Conservation (phyloP, 2,113 vertebrate species). For the Burhinus oedicnemus region DNA sequence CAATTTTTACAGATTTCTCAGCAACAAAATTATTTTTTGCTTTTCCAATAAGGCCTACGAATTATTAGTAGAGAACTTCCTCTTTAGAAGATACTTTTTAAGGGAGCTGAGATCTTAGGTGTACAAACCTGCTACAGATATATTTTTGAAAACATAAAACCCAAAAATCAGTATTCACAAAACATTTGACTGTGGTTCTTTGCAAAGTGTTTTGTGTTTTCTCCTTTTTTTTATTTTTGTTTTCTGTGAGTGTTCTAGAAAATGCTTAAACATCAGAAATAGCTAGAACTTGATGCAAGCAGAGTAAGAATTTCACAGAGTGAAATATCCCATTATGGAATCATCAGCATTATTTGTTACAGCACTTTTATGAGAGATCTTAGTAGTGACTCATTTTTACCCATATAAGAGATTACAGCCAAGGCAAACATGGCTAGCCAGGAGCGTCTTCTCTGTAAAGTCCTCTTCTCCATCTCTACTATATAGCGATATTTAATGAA, state of each 20-base stretch:
- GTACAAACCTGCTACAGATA: neutral
- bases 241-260: neutral
- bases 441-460: neutral
- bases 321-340: neutral
- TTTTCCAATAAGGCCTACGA: neutral
- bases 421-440: neutral
- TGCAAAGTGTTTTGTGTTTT: neutral
- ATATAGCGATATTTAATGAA: neutral
- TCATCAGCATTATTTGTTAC: neutral
- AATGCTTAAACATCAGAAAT: neutral
- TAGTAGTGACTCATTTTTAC: neutral
- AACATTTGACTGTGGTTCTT: neutral
- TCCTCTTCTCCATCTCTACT: neutral
- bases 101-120: neutral
- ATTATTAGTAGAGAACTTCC: neutral
- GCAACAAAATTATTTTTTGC: neutral
- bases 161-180: neutral
- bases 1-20: neutral
- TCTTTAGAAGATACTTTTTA: neutral
- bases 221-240: neutral
- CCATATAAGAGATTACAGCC: neutral
- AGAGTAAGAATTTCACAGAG: neutral
- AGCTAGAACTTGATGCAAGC: neutral
- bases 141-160: neutral
- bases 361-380: neutral